A percentile compares a stretch with the other conserved stretches of the same genome.
Conservation (phyloP, 64 coral and sea anemone species). For the Stichodactyla helianthus region DNA sequence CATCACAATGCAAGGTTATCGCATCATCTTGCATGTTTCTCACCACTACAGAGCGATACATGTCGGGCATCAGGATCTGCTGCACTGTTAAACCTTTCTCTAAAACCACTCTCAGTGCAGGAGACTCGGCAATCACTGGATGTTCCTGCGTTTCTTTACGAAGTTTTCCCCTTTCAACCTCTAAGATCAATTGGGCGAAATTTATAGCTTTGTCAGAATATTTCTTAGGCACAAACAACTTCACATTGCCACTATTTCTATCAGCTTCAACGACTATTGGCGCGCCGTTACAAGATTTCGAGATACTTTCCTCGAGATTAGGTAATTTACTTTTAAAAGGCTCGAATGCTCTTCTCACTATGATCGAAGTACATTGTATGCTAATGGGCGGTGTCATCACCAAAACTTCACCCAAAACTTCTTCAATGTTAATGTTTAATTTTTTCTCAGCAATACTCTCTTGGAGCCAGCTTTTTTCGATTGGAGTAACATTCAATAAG, state of each 20-base stretch:
- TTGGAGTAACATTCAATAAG: conserved; percentile 64
- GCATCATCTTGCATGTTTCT: not conserved
- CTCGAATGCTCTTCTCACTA: conserved; percentile 24
- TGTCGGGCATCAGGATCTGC: conserved; percentile 66
- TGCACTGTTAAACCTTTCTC: conserved; percentile 52
- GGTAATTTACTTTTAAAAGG: conserved; percentile 12
- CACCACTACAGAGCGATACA: conserved; percentile 68
- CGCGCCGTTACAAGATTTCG: conserved; percentile 5
- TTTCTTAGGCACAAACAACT: conserved; percentile 31
- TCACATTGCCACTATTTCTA: not conserved
- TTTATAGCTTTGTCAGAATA: conserved; percentile 22
- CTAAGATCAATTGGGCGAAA: conserved; percentile 14
- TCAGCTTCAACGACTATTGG: conserved; percentile 27
- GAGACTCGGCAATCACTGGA: not conserved
- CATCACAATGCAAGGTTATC: no score
- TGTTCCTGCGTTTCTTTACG: conserved; percentile 28
- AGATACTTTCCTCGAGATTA: conserved; percentile 5
- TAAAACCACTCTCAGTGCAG: conserved; percentile 46
- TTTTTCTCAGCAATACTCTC: conserved; percentile 40
- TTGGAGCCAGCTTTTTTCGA: conserved; percentile 59
- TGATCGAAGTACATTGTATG: conserved; percentile 25
- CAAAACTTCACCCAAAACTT: not conserved
- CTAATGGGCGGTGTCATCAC: not conserved
- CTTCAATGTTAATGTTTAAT: not conserved
- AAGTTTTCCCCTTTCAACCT: conserved; percentile 24